Base-by-base conservation (phyloP, 2,888 invertebrate genomes). In the Hartigia nigra region DNA sequence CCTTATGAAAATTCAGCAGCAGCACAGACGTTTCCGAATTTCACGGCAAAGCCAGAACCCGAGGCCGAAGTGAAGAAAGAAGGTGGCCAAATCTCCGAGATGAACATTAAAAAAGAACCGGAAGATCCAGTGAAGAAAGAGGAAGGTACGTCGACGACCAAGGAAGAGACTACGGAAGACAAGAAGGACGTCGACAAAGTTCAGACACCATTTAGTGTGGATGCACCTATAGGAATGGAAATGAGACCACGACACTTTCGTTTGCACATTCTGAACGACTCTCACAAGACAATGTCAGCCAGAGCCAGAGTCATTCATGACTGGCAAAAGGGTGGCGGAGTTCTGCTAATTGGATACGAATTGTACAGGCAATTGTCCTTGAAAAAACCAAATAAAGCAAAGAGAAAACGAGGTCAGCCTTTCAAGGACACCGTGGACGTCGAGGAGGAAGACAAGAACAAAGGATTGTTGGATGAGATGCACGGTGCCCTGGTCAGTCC, bases 331-430 rank as follows among this genome's bases (percentile, higher is more conserved):
- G 94, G 95, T 12, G 99, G 99, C 9, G 99, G 99, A 1, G 98
- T 99, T 1, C 93, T 99, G 69, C 93, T 99, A 86, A 97, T 99
- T 90, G 99, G 99, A 1, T 99, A 99, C 91, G 99, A 99, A 92
- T 94, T 99, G 90, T 99, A 98, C 90, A 94, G 99, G 31, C 94
- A 98, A 83, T 93, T 99, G 77, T 97, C 97, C 84, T 93, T 97
- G 89, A 96, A 96, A 90, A 94, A 95, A 85, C 93, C 95, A 77
- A 94, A 94, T 76, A 94, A 95, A 85, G 93, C 94, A 2, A 94
- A 93, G 88, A 95, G 92, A 81, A 92, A 92, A 88, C 90, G 91
- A 78, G 79, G 91, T 79, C 84, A 93, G 88, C 92, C 91, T 0
- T 93, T 93, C 31, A 89, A 90, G 72, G 93, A 93, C 81, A 89